Evolutionary conservation across 2,113 vertebrate genomes (phyloP), one percentile per base, ranked within the genome.

Genomic region (Mixornis gularis): DNA sequence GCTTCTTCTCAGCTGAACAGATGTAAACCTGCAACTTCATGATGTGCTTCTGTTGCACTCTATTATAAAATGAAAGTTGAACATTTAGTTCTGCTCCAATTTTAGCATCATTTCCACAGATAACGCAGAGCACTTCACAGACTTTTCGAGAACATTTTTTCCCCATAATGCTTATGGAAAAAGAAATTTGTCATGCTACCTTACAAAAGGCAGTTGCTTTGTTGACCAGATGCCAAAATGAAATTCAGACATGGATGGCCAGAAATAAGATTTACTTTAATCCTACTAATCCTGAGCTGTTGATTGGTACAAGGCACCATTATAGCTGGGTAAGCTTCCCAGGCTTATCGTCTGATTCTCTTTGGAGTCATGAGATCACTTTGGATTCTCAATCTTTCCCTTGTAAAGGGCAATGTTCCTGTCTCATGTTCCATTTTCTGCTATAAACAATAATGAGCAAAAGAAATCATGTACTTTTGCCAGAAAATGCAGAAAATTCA

Each of bases 261-360:
- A 95, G 90, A 93, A 97, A 96, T 81, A 86, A 96, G 94, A 95
- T 95, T 96, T 93, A 51, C 49, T 96, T 94, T 89, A 95, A 97
- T 96, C 93, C 90, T 93, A 68, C 89, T 96, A 95, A 97, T 97
- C 95, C 83, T 88, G 85, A 86, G 78, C 78, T 93, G 85, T 91
- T 95, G 92, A 94, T 96, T 97, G 93, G 95, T 95, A 86, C 92
- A 90, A 95, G 92, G 86, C 83, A 95, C 77, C 90, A 92, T 86
- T 87, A 89, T 60, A 90, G n/a, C 88, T 79, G 89, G 87, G 89
- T 94, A 93, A 91, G 92, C 92, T 95, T 92, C 73, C 79, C 58
- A 91, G 59, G 92, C 74, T 96, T 95, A 94, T 79, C 22, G 1
- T 76, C 74, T 93, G 92, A 93, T 95, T 90, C 79, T 90, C 32